phyloP scores from a whole-genome alignment of 2,113 vertebrate species.

The Chloropsis hardwickii region DNA sequence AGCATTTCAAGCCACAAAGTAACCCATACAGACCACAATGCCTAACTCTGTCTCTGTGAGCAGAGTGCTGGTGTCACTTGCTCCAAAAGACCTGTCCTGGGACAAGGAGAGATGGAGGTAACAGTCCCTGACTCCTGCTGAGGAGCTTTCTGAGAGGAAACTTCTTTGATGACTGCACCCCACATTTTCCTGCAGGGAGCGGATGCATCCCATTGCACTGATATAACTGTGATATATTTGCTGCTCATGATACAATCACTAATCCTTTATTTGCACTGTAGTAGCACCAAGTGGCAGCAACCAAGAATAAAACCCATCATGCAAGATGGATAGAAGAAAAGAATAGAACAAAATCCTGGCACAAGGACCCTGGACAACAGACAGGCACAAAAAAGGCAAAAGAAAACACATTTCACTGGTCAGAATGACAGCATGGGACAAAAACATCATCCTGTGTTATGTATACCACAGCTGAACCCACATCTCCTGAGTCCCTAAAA shows the following conservation, averaged over 20 bases:
- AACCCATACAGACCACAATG: neutral
- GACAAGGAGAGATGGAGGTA: neutral
- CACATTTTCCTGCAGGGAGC: neutral
- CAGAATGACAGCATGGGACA: fast-evolving
- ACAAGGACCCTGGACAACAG: neutral
- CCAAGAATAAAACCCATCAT: neutral
- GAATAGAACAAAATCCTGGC: neutral
- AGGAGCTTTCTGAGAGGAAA: neutral
- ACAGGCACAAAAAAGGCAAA: neutral
- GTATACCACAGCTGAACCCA: neutral
- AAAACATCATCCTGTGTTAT: neutral
- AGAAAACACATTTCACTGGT: neutral
- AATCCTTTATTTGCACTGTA: neutral
- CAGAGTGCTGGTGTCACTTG: no score
- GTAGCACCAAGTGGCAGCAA: neutral
- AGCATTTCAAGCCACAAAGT: neutral
- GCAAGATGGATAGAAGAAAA: neutral
- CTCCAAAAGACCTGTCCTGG: neutral
- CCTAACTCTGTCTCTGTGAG: neutral
- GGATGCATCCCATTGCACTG: neutral
- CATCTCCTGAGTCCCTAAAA: neutral
- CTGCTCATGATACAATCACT: neutral
- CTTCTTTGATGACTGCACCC: neutral
- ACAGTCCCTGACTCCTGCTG: neutral
- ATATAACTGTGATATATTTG: neutral